Conservation (phyloP, 1,140 invertebrate genomes). For the Temnothorax longispinosus region DNA sequence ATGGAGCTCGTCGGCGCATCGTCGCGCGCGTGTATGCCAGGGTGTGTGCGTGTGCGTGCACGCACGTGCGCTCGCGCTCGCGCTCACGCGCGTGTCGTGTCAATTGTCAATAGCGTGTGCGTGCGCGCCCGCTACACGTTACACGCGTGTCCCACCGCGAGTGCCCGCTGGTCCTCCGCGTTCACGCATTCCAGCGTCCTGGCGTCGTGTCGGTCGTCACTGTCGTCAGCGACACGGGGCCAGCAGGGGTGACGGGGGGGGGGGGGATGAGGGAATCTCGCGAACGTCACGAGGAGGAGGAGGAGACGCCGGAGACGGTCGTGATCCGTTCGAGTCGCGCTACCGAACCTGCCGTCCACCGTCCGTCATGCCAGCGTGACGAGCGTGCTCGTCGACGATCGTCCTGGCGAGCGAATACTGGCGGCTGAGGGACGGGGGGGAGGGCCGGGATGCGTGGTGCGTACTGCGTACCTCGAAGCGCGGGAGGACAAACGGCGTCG, state of each 20-base stretch:
- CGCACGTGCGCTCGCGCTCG: background rate
- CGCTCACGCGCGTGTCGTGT: background rate
- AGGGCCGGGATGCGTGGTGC: no score
- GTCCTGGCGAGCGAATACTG: background rate
- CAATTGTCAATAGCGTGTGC: background rate
- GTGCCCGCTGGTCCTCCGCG: background rate
- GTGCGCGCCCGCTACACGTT: background rate
- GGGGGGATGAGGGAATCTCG: background rate
- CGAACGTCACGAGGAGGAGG: background rate
- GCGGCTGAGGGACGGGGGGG: no score
- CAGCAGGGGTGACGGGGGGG: no score
- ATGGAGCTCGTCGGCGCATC: conserved; percentile 16
- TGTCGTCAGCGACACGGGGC: background rate
- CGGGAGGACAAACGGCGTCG: background rate
- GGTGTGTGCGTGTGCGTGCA: background rate
- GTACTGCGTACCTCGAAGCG: background rate
- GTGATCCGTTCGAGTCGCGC: background rate
- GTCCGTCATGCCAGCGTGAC: conserved; percentile 2
- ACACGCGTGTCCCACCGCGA: background rate
- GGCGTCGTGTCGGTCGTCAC: background rate
- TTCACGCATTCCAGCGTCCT: conserved; percentile 25
- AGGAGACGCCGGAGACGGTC: no score
- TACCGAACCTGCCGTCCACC: background rate
- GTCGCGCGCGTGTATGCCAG: background rate
- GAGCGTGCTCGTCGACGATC: background rate